phyloP scores from a whole-genome alignment of 2,113 vertebrate genomes.

The Pavo muticus region DNA sequence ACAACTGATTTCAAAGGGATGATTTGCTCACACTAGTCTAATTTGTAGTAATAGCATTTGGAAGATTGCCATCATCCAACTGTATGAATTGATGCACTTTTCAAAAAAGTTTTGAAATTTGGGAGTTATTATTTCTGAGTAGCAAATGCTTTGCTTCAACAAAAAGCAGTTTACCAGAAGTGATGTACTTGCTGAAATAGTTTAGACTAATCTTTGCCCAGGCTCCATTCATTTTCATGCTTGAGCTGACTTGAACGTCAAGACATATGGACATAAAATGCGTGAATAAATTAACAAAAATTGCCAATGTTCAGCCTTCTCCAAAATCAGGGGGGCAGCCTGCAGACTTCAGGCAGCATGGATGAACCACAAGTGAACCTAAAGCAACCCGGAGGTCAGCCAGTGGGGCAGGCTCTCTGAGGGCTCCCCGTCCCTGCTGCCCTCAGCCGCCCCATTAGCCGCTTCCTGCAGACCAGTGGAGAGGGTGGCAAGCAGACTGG shows the following conservation, averaged over 20 bases:
- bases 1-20: not conserved
- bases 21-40: not conserved
- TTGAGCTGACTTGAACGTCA: conserved; percentile 34
- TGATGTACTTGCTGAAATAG: conserved; percentile 9
- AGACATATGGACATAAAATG: not conserved
- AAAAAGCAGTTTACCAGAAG: not conserved
- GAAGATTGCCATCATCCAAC: not conserved
- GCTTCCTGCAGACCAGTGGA: not conserved
- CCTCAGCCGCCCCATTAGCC: not conserved
- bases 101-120: not conserved
- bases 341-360: not conserved
- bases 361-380: not conserved
- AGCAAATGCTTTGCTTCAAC: conserved; percentile 25
- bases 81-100: not conserved
- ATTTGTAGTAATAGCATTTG: not conserved
- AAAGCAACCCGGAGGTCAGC: not conserved
- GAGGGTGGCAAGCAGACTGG: not conserved
- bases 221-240: not conserved
- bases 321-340: not conserved
- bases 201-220: not conserved
- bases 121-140: not conserved
- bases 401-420: not conserved
- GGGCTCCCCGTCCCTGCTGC: not conserved
- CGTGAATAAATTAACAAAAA: conserved; percentile 13
- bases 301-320: not conserved